These are phyloP conservation scores for Tenthredo notha DNA, from an alignment of 2,888 invertebrate genomes.

Conservation along the genomic window DNA sequence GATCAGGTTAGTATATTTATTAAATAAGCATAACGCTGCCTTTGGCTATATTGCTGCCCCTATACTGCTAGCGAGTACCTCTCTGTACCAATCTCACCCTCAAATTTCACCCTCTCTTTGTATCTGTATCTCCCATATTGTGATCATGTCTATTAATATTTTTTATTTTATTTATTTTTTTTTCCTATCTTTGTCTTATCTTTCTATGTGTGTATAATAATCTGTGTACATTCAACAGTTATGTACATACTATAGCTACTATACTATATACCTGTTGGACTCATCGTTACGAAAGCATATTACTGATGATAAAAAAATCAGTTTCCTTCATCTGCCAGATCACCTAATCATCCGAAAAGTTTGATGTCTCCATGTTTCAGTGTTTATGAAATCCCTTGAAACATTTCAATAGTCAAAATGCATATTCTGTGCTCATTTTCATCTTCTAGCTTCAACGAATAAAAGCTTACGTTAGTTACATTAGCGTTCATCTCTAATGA, in stretches of 20 bases:
- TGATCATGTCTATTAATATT: background rate
- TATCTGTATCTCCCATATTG: background rate
- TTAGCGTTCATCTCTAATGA: no score
- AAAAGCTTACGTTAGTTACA: no score
- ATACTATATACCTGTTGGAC: background rate
- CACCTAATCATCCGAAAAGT: background rate
- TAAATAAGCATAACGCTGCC: slow-evolving; percentile 74
- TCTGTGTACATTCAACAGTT: background rate
- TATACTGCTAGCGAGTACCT: slow-evolving; percentile 74
- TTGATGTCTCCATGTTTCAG: background rate
- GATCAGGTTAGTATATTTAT: slow-evolving; percentile 33
- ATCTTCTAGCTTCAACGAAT: background rate
- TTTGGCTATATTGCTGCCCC: slow-evolving; percentile 76
- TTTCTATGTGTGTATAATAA: background rate
- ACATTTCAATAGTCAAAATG: background rate
- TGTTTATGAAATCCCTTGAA: background rate
- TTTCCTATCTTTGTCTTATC: background rate
- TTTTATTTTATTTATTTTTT: slow-evolving; percentile 5
- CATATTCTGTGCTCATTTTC: background rate
- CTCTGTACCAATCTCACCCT: background rate
- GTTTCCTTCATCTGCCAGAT: background rate
- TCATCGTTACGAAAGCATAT: background rate
- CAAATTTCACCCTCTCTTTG: background rate
- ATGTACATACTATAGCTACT: background rate
- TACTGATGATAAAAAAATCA: background rate